Percentiles rank a stretch among this genome's conserved stretches.
These are phyloP conservation scores for Diorhabda carinulata DNA, from an alignment of 1,140 invertebrate genomes.

Conservation along the genomic window DNA sequence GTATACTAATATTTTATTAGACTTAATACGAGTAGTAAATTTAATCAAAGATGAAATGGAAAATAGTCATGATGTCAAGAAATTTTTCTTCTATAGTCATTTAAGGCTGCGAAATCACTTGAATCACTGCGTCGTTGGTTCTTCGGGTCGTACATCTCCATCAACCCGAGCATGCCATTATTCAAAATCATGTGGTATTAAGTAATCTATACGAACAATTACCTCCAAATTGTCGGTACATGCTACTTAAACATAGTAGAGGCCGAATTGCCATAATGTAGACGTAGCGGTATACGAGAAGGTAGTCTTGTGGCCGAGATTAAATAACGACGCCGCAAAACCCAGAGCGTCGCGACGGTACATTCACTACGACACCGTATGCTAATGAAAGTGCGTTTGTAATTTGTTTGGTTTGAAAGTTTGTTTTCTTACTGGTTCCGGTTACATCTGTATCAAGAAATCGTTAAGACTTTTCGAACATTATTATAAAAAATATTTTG, in stretches of 20 bases:
- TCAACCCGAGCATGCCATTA: background rate
- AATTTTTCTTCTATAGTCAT: too few species aligned
- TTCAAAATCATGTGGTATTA: conserved; percentile 2
- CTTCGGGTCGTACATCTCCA: background rate
- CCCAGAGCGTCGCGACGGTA: conserved; percentile 6
- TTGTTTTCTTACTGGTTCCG: background rate
- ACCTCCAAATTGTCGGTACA: background rate
- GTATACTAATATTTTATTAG: too few species aligned
- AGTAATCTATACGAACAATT: conserved; percentile 2
- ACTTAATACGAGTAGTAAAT: too few species aligned
- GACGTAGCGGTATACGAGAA: conserved; percentile 19
- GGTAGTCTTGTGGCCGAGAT: conserved; percentile 18
- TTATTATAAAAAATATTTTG: too few species aligned
- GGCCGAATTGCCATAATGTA: conserved; percentile 9
- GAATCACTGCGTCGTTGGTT: background rate
- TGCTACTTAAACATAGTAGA: conserved; percentile 7
- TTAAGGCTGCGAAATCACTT: too few species aligned
- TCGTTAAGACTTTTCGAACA: too few species aligned
- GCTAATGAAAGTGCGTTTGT: background rate
- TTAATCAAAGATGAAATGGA: too few species aligned
- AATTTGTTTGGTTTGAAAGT: background rate
- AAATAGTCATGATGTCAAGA: too few species aligned
- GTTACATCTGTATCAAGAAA: background rate
- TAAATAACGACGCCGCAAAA: conserved; percentile 17
- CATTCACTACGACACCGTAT: conserved; percentile 2